Evolutionary conservation across 2,797 vertebrate genomes (phyloP).

Genomic region (Pristis pectinata): DNA sequence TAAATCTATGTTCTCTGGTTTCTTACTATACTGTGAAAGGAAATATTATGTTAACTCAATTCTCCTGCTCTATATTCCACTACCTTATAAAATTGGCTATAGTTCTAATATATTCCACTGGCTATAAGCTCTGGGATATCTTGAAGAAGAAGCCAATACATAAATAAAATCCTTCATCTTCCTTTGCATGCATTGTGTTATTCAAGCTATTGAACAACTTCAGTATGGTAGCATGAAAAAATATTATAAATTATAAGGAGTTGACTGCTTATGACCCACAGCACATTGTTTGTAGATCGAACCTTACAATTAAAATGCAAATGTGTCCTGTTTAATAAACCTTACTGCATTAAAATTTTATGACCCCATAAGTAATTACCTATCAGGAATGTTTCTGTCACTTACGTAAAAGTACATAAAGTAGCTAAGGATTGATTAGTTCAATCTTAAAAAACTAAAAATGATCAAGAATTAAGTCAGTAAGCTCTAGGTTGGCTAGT

Average conservation of each 20-base stretch:
- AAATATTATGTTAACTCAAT: not conserved
- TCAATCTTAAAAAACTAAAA: not conserved
- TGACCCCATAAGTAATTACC: not conserved
- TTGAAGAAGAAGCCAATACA: not conserved
- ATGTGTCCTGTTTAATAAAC: not conserved
- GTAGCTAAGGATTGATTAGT: not conserved
- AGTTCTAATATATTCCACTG: not conserved
- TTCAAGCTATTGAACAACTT: not conserved
- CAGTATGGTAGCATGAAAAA: not conserved
- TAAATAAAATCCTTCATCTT: not conserved
- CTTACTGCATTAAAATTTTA: not conserved
- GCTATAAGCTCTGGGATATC: not conserved
- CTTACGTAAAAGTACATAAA: not conserved
- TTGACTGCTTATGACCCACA: not conserved
- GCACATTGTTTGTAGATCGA: not conserved
- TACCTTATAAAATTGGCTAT: not conserved
- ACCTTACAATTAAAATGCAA: not conserved
- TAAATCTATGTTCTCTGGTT: not conserved
- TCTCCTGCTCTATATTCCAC: not conserved
- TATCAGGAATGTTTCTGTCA: not conserved
- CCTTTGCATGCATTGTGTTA: not conserved
- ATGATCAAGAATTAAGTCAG: too few species aligned
- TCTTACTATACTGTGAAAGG: not conserved
- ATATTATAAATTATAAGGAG: not conserved
- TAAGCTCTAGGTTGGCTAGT: not conserved